Base-by-base conservation (phyloP, 2,888 invertebrate genomes). In the Drosophila mercatorum region DNA sequence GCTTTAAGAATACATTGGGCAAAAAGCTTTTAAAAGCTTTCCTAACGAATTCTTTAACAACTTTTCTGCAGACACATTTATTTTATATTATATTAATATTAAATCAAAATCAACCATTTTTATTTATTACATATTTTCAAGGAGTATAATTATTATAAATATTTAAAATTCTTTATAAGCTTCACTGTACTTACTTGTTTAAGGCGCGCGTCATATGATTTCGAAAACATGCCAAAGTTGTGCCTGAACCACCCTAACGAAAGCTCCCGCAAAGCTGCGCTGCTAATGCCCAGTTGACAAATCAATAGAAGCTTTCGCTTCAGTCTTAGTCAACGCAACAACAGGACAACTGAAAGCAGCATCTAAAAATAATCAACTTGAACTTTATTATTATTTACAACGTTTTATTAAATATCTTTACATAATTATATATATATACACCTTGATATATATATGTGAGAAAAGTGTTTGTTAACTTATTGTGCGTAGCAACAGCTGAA, bases 281-380 rank as follows among this genome's bases (percentile, higher is more conserved):
- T 61, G 31, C 41, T 28, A 40, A 46, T 61, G 17, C 57, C 49
- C 58, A 47, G 57, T 89, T 81, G 84, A 89, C 55, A 89, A 85
- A 85, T 85, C 89, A 87, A 89, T 85, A 89, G 38, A 44, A 75
- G 69, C 77, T 72, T 77, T 81, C 62, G 67, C 59, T 36, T 66
- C 74, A 88, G 83, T 86, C 87, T 83, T 81, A 83, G 68, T 74
- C 72, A 83, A 82, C 78, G 76, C 76, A 71, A 80, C 75, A 88
- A 72, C 73, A 85, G 88, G 88, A 80, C 72, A 74, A 70, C 66
- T 71, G 60, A 81, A 40, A 72, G 71, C 58, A 55, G 65, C 61
- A 36, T 44, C 41, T 17, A 61, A 52, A 74, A 57, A 46, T 12
- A 59, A 56, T 63, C 47, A 59, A 14, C 46, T 6, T 12, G n/a